Evolutionary conservation across 2,113 vertebrate genomes (phyloP), one percentile per base, ranked within the genome.

Genomic region (Bolborhynchus lineola): DNA sequence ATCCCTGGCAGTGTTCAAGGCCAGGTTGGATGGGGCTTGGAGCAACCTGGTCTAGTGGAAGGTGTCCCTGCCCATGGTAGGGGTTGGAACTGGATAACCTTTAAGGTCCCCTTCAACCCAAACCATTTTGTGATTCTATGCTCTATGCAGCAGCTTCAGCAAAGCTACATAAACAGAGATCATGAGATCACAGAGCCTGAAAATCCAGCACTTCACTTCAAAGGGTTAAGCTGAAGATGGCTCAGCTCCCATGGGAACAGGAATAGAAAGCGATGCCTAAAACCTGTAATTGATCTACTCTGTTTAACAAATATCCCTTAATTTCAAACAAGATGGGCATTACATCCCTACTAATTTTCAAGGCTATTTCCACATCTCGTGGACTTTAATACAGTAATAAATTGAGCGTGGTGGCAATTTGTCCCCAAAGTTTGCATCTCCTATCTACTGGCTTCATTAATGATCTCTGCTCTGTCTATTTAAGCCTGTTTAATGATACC

Each of bases 401-500:
- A 84, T 72, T 33, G 68, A 16, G 42, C 64, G 76, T 37, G 20
- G 46, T 78, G n/a, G n/a, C 35, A 83, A 94, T 88, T 41, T 64
- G 35, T 74, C 42, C 69, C 62, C 8, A 2, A 81, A 83, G 57
- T 86, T 82, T 90, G 39, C 47, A 35, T n/a, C 18, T 90, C 16
- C 37, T 63, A 19, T 64, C 39, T 86, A 26, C 33, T 67, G 44
- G 41, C 49, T 90, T 92, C 75, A 57, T 71, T 72, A 92, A 87
- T 67, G 74, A 80, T 80, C 28, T 72, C 52, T 64, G 52, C 23
- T 72, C 62, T 70, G 64, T 60, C 88, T 96, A 55, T 88, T 93
- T 90, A 92, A 80, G 37, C 23, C 25, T 90, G 53, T 78, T 92
- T 93, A 93, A 96, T 77, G 82, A 64, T 50, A 92, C 39, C 5